phyloP scores from a whole-genome alignment of 2,888 invertebrate genomes.

The Aquatica leii region DNA sequence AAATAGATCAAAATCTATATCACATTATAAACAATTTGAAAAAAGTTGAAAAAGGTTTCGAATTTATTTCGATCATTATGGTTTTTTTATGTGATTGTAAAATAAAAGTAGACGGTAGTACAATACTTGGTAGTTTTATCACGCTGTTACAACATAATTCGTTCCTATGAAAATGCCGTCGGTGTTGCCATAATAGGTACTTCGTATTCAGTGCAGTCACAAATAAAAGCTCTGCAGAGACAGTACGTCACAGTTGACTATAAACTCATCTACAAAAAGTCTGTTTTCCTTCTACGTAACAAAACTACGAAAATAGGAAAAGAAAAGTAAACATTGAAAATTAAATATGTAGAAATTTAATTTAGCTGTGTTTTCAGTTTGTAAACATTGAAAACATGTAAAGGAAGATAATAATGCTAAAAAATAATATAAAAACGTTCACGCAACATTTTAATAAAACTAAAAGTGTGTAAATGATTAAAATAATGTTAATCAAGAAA shows the following conservation, averaged over 20 bases:
- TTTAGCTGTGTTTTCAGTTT: background rate
- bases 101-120: too few relatives aligned
- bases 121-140: conserved; percentile 8
- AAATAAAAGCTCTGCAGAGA: conserved; percentile 7
- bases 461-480: too few relatives aligned
- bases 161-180: background rate
- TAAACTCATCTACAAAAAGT: background rate
- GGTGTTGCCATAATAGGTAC: background rate
- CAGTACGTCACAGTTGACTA: background rate
- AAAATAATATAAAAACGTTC: too few relatives aligned
- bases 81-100: too few relatives aligned
- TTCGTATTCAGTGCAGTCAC: conserved; percentile 6
- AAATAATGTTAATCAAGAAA: too few relatives aligned
- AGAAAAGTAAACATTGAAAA: background rate
- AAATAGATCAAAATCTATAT: too few relatives aligned
- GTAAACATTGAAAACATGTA: background rate
- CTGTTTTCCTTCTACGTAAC: background rate
- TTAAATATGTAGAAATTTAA: conserved; percentile 1
- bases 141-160: background rate
- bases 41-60: too few relatives aligned
- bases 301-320: background rate
- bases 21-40: too few relatives aligned
- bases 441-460: too few relatives aligned
- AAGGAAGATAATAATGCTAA: too few relatives aligned
- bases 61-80: too few relatives aligned